These are phyloP conservation scores for Xestia rhomboidea DNA, from an alignment of 2,888 invertebrate genomes.

Conservation along the genomic window DNA sequence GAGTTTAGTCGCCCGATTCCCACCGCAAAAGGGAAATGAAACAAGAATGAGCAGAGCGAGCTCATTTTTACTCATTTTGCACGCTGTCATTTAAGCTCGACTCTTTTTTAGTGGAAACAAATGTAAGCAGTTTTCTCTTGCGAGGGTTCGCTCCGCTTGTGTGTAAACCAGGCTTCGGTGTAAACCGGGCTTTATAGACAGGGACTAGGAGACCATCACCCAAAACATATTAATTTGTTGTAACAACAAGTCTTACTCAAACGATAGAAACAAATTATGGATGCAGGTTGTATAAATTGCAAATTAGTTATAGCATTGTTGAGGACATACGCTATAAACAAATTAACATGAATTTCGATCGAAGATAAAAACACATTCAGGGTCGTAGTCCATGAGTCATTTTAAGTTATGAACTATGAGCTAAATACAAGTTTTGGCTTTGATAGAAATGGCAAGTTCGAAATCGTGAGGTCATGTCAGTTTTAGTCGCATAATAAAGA, in stretches of 20 bases:
- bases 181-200: too few relatives aligned
- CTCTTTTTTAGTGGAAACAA: too few relatives aligned
- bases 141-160: too few relatives aligned
- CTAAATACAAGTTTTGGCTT: not conserved
- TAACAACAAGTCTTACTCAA: too few relatives aligned
- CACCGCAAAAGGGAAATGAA: too few relatives aligned
- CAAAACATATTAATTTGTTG: not conserved
- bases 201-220: not conserved
- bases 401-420: not conserved
- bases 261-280: constrained; percentile 8
- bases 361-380: constrained; percentile 26
- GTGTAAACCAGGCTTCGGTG: too few relatives aligned
- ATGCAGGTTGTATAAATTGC: constrained; percentile 18
- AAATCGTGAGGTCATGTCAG: not conserved
- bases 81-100: too few relatives aligned
- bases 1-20: too few relatives aligned
- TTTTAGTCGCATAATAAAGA: not conserved
- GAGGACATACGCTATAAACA: too few relatives aligned
- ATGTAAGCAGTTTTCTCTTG: too few relatives aligned
- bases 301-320: constrained; percentile 13
- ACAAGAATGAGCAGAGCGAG: too few relatives aligned
- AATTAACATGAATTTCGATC: constrained; percentile 23
- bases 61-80: too few relatives aligned
- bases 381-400: constrained; percentile 31
- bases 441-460: constrained; percentile 5